Evolutionary conservation across 1,140 invertebrate genomes (phyloP), one percentile per base, ranked within the genome.

Genomic region (Polypedilum vanderplanki): DNA sequence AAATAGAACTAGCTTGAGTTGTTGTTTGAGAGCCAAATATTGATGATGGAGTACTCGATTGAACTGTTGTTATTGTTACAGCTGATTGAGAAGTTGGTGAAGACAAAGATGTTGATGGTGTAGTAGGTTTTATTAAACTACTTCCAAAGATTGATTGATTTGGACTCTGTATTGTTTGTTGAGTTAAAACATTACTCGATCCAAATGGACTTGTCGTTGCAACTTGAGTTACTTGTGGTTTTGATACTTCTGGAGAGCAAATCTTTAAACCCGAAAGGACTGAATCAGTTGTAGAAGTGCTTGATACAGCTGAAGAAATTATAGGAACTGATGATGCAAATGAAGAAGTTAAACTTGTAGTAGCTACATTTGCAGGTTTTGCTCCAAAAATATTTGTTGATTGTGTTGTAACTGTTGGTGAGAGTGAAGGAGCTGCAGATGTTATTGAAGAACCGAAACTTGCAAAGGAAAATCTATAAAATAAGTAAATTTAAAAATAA

Each of bases 91-190:
- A 10, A 46, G 46, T 57, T 15, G n/a, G 12, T 12, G 7, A n/a
- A 57, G 46, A 57, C 1, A 15, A 4, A 15, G 46, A n/a, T 9
- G 8, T 57, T 15, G 46, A 15, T 4, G n/a, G n/a, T 12, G n/a
- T 57, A 1, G 12, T 12, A 57, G 46, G 12, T 57, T 57, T 57
- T 57, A 12, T 3, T 57, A n/a, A 0, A 57, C 3, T 57, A 15
- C n/a, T 46, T 46, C 8, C 41, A 3, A 74, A 74, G 57, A 46
- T 41, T 75, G 57, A 33, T 22, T 75, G 65, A 70, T 22, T 33
- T 33, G 2, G 65, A 10, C 9, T 18, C 20, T 40, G 74, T 46
- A 5, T 10, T 40, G 8, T 7, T 33, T 65, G 18, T 33, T 75
- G 46, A 8, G 41, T 24, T 18, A 64, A 20, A 5, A 33, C 5